Percentiles rank a stretch among this genome's conserved stretches.
These are phyloP conservation scores for Julus scanicus DNA, from an alignment of 2,888 invertebrate genomes.

Conservation along the genomic window DNA sequence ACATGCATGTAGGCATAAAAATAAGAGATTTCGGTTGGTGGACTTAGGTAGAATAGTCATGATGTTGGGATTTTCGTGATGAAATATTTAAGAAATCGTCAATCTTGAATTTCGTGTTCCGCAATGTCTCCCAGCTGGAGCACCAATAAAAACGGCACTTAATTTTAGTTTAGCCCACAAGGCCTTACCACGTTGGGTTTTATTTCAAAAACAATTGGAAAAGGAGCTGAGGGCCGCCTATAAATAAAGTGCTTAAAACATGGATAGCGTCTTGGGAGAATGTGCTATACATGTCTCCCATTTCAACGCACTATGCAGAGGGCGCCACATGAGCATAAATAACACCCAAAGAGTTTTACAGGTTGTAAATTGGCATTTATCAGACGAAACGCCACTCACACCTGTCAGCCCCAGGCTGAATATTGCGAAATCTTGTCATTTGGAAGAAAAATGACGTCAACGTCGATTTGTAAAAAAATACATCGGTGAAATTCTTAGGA, in stretches of 20 bases:
- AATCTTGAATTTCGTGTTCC: constrained; percentile 20
- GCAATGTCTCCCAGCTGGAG: constrained; percentile 33
- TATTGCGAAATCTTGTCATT: neutral
- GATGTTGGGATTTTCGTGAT: neutral
- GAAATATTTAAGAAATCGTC: constrained; percentile 19
- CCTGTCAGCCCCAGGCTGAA: neutral
- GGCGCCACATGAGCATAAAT: neutral
- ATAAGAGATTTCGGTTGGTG: too few species aligned
- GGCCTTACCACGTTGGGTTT: constrained; percentile 33
- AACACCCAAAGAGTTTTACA: neutral
- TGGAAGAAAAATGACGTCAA: neutral
- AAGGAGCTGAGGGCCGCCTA: constrained; percentile 4
- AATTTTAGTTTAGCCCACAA: constrained; percentile 26
- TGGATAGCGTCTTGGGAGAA: neutral
- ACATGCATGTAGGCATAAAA: too few species aligned
- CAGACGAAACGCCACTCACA: neutral
- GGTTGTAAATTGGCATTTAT: neutral
- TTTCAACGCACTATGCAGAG: neutral
- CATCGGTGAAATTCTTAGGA: too few species aligned
- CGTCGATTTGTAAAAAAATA: neutral
- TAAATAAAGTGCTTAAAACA: constrained; percentile 26
- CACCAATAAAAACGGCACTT: constrained; percentile 25
- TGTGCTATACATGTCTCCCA: neutral
- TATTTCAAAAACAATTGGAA: constrained; percentile 6
- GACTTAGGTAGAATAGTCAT: too few species aligned